Evolutionary conservation across 2,113 vertebrate genomes (phyloP), one percentile per base, ranked within the genome.

Genomic region (Neogale vison): DNA sequence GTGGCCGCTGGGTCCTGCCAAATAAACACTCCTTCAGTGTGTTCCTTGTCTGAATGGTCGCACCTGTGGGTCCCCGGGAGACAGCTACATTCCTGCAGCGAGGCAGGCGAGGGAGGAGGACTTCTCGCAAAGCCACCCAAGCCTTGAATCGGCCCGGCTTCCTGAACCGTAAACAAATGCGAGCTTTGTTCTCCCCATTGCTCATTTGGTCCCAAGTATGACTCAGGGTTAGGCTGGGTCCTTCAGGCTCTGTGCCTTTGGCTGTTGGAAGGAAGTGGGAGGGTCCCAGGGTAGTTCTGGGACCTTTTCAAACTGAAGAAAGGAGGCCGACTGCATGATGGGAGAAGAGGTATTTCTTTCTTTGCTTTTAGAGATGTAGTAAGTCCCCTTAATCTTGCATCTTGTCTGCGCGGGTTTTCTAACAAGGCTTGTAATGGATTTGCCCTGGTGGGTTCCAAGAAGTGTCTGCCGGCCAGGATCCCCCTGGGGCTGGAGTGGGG

Each of bases 191-290:
- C 99, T 98, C 97, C 97, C 42, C 92, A 76, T 98, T 98, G 98
- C 98, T 98, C 98, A 98, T 98, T 98, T 98, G 98, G 98, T 98
- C 98, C 52, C 15, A 97, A 98, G 98, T 29, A 92, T 99, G 99
- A 99, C 98, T 99, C 99, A 99, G 98, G 98, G 97, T 98, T 98
- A 98, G 99, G 99, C 98, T 99, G 98, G 98, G 98, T 98, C 98
- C 98, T 97, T 90, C 3, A 96, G 98, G 96, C 97, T 91, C 7
- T 0, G 90, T 87, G 98, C 96, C 98, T 98, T 98, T 98, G 98
- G 98, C 98, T 98, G 97, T 98, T 98, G 98, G 89, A 90, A 98
- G 99, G 99, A 99, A 99, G 98, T 99, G 98, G 98, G 98, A 99
- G 98, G 98, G 98, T 97, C 98, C 97, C 97, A 96, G 96, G 82